Percentiles rank a stretch among this genome's conserved stretches.
Conservation (phyloP, 2,888 invertebrate species). For the Nasonia oneida region DNA sequence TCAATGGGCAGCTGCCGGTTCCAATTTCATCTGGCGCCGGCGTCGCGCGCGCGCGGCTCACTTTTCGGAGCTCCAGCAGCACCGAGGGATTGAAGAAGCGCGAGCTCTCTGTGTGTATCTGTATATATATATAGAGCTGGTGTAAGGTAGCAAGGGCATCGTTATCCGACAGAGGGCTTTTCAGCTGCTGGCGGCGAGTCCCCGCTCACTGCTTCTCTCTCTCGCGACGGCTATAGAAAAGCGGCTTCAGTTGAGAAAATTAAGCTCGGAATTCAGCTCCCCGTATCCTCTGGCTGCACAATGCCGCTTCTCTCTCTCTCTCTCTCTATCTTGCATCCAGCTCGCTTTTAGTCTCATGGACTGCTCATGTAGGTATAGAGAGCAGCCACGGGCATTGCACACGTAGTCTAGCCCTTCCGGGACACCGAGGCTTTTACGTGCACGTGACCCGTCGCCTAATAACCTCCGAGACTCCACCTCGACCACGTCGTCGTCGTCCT, state of each 20-base stretch:
- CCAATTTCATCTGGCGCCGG: background rate
- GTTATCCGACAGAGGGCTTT: slow-evolving; percentile 6
- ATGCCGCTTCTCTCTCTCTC: background rate
- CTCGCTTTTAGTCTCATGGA: slow-evolving; percentile 5
- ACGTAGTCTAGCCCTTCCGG: slow-evolving; percentile 4
- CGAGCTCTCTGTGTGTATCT: too few relatives aligned
- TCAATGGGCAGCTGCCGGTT: slow-evolving; percentile 17
- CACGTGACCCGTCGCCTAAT: slow-evolving; percentile 16
- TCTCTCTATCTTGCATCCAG: slow-evolving; percentile 3
- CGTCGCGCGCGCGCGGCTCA: background rate
- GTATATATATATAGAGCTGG: too few relatives aligned
- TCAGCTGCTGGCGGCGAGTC: background rate
- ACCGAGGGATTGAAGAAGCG: background rate
- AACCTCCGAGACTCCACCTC: slow-evolving; percentile 8
- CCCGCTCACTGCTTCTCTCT: background rate
- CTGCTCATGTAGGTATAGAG: background rate
- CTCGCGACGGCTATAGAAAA: background rate
- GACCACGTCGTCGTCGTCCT: background rate
- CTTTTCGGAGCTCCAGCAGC: slow-evolving; percentile 11
- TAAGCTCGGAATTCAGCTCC: background rate
- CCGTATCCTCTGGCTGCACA: background rate
- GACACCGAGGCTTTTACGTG: background rate
- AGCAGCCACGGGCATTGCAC: background rate
- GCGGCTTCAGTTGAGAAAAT: slow-evolving; percentile 5
- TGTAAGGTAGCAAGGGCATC: background rate